Evolutionary conservation across 2,113 vertebrate genomes (phyloP).

Genomic region (Scalopus aquaticus): DNA sequence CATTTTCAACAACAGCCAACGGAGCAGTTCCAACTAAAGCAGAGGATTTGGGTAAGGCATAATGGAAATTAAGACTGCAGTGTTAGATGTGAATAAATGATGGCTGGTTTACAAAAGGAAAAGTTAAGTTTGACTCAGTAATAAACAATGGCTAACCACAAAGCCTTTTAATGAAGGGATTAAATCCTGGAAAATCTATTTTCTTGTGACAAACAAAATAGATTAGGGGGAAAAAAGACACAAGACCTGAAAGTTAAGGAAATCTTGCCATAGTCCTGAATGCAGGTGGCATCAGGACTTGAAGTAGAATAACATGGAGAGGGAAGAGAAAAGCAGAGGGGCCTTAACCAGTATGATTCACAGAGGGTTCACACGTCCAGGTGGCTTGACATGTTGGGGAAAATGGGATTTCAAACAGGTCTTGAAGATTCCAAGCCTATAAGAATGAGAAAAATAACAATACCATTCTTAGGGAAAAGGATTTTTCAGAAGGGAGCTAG

Average conservation of each 20-base stretch:
- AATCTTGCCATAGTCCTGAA: background rate
- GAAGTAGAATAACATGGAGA: background rate
- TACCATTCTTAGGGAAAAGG: background rate
- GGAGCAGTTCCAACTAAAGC: background rate
- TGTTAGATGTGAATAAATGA: background rate
- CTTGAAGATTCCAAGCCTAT: background rate
- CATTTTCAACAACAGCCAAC: background rate
- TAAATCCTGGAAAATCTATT: background rate
- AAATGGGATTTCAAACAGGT: background rate
- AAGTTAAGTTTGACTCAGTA: background rate
- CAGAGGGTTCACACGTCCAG: background rate
- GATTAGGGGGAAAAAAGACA: background rate
- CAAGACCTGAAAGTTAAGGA: background rate
- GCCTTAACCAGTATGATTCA: background rate
- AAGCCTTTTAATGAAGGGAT: background rate
- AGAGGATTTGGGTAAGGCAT: background rate
- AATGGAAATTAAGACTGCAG: background rate
- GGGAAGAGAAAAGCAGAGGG: background rate
- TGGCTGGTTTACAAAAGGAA: background rate
- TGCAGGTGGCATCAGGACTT: background rate
- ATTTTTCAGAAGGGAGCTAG: background rate
- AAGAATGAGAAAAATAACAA: background rate
- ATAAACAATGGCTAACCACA: background rate
- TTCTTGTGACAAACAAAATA: slow-evolving; percentile 7
- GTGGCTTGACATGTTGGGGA: background rate